These are phyloP conservation scores for Microcebus griseorufus DNA, from an alignment of 2,113 vertebrate species.

Conservation along the genomic window DNA sequence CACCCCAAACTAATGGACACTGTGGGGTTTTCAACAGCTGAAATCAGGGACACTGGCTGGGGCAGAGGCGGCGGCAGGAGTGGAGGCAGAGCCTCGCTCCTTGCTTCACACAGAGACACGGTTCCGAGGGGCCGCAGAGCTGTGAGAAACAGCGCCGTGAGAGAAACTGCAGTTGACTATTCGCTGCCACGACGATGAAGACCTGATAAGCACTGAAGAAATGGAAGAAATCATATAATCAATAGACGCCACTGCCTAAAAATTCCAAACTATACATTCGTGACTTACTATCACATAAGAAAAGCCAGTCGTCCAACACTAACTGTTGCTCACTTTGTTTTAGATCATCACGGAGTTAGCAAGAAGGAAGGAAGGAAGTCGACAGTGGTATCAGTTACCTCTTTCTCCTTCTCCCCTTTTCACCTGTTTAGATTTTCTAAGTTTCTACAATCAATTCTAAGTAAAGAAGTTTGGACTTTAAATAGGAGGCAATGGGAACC, in stretches of 20 bases:
- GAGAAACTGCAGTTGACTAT: background rate
- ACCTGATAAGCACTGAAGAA: background rate
- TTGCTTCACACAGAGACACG: background rate
- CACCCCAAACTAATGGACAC: background rate
- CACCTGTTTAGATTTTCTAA: background rate
- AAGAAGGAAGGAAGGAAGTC: background rate
- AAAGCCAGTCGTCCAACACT: background rate
- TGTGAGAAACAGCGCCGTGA: background rate
- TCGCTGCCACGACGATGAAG: background rate
- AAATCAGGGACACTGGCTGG: background rate
- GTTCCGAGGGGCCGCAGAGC: background rate
- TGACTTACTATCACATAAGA: background rate
- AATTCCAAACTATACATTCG: background rate
- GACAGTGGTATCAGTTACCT: background rate
- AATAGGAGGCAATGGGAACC: background rate
- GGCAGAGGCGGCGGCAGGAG: rapidly evolving
- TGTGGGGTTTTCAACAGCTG: background rate
- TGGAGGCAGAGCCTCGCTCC: background rate
- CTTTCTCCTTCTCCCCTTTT: background rate
- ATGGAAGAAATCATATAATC: background rate
- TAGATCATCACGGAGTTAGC: background rate
- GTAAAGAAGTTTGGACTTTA: background rate
- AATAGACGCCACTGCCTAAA: background rate
- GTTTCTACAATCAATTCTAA: background rate
- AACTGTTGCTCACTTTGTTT: background rate